phyloP scores from a whole-genome alignment of 1,140 invertebrate species.

The Octopus sinensis region DNA sequence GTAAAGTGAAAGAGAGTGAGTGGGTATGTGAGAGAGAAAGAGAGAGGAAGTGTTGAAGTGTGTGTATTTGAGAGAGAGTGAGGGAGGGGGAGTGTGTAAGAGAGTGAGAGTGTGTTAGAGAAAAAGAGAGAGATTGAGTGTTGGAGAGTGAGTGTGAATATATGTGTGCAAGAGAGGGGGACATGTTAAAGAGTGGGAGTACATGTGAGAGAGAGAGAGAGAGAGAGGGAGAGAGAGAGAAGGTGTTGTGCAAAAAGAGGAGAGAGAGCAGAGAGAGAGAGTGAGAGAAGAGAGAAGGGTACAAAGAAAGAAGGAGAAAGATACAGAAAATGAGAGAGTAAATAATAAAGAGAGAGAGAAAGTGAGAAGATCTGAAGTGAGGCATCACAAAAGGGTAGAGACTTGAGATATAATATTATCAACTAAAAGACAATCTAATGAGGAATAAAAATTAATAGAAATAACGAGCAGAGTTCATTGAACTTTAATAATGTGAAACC shows the following conservation, averaged over 20 bases:
- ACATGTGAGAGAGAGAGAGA: background rate
- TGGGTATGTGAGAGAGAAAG: background rate
- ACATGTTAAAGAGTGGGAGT: background rate
- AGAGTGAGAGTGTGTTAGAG: background rate
- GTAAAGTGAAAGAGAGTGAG: background rate
- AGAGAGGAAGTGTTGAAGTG: background rate
- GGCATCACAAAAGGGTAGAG: too few species aligned
- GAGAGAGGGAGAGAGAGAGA: background rate
- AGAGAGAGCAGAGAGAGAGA: background rate
- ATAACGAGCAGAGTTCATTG: too few species aligned
- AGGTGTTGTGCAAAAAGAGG: background rate
- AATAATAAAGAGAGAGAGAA: background rate
- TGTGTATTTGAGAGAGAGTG: background rate
- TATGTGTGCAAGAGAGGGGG: background rate
- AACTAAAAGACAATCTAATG: too few species aligned
- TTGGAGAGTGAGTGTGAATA: background rate
- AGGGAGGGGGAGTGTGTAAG: background rate
- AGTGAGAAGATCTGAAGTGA: too few species aligned
- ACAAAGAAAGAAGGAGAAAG: background rate
- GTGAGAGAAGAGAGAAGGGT: background rate
- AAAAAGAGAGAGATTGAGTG: background rate
- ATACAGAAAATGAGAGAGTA: background rate
- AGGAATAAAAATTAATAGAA: too few species aligned
- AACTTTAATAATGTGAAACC: too few species aligned
- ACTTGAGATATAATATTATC: too few species aligned